A percentile compares a stretch with the other conserved stretches of the same genome.
Conservation (phyloP, 23 tunicate genomes). For the Styela clava region DNA sequence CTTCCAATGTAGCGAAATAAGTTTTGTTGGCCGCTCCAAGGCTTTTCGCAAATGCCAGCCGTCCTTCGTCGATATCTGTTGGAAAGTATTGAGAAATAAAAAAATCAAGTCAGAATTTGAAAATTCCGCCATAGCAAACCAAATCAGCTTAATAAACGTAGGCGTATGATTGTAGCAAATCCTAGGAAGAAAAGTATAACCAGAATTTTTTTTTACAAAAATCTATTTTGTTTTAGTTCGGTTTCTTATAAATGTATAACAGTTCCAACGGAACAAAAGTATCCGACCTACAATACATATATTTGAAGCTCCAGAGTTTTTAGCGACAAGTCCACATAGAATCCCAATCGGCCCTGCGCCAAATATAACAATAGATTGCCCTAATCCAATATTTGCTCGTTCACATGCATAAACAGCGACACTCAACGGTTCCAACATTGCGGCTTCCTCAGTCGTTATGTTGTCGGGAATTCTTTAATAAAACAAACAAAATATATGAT, state of each 20-base stretch:
- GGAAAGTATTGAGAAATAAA: neutral
- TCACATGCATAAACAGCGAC: constrained; percentile 92
- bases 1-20: constrained; percentile 19
- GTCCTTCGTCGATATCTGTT: constrained; percentile 72
- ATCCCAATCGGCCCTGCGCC: constrained; percentile 96
- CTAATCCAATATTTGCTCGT: constrained; percentile 42
- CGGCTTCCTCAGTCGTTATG: constrained; percentile 74
- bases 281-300: constrained; percentile 57
- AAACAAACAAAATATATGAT: too few relatives aligned
- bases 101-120: neutral
- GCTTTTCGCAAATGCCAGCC: constrained; percentile 46
- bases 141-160: too few relatives aligned
- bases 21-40: constrained; percentile 44
- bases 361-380: constrained; percentile 69
- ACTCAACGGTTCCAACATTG: constrained; percentile 94
- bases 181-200: too few relatives aligned
- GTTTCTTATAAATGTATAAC: too few relatives aligned
- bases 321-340: constrained; percentile 88
- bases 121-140: too few relatives aligned
- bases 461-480: constrained; percentile 51
- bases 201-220: too few relatives aligned
- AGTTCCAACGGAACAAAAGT: neutral
- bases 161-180: too few relatives aligned
- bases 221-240: too few relatives aligned
- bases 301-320: constrained; percentile 62